These are phyloP conservation scores for Vicugna pacos DNA, from an alignment of 2,113 vertebrate genomes.

Conservation along the genomic window DNA sequence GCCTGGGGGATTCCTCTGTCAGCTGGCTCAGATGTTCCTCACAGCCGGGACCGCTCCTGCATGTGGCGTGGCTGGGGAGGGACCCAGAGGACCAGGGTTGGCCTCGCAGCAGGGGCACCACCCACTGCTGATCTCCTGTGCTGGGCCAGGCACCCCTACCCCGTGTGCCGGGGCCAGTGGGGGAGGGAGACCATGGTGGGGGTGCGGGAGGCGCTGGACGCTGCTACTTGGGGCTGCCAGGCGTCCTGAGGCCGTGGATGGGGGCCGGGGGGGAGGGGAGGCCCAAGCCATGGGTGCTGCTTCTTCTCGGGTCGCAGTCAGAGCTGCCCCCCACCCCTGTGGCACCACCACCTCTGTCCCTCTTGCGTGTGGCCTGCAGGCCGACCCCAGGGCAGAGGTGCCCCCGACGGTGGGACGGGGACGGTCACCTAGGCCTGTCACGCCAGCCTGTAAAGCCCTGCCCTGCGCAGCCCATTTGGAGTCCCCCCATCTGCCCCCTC, in stretches of 20 bases:
- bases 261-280: not conserved
- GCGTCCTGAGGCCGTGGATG: no score
- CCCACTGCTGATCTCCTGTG: not conserved
- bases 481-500: not conserved
- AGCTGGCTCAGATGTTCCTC: accelerated
- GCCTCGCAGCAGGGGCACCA: not conserved
- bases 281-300: not conserved
- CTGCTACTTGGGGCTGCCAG: no score
- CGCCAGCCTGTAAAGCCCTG: not conserved
- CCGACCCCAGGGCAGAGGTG: not conserved
- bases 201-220: not conserved
- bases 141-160: not conserved
- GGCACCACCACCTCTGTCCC: not conserved
- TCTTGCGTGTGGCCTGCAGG: not conserved
- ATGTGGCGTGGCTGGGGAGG: not conserved
- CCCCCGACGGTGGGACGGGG: not conserved
- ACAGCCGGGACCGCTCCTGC: not conserved
- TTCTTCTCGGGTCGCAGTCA: not conserved
- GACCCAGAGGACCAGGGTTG: not conserved
- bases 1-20: not conserved
- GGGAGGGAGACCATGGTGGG: not conserved
- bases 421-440: not conserved
- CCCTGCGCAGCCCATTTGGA: not conserved
- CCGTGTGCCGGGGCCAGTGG: no score
- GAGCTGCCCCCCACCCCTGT: not conserved